Evolutionary conservation across 37 sponge, comb jelly and placozoan species (phyloP).

Genomic region (Lycopodina hypogea): DNA sequence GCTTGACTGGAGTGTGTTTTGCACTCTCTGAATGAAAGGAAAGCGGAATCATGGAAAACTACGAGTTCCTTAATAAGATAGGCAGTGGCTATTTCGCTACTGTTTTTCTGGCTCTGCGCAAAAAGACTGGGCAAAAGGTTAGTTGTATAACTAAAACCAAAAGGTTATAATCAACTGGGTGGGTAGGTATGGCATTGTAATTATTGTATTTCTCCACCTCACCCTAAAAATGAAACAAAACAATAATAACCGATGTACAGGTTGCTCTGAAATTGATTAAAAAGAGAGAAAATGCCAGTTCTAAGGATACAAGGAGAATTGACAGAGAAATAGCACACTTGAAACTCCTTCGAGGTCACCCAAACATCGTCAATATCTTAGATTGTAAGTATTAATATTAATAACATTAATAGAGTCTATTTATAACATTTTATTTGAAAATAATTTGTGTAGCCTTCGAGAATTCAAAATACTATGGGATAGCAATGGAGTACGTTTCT

Average conservation of each 20-base stretch:
- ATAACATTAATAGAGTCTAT: background rate
- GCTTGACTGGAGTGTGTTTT: no score
- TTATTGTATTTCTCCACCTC: no score
- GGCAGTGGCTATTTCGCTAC: no score
- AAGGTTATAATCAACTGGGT: no score
- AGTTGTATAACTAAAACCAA: no score
- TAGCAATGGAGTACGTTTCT: constrained; percentile 52
- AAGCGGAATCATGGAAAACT: no score
- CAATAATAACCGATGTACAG: no score
- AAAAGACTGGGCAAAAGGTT: no score
- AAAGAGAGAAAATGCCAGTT: background rate
- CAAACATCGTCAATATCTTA: constrained; percentile 23
- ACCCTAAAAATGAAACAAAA: background rate
- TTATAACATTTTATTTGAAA: background rate
- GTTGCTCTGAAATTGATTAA: constrained; percentile 55
- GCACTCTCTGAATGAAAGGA: no score
- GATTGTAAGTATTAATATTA: constrained; percentile 32
- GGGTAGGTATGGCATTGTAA: no score
- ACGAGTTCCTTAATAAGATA: no score
- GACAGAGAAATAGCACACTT: constrained; percentile 37
- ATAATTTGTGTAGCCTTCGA: constrained; percentile 37
- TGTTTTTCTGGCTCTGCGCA: no score
- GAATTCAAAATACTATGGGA: constrained; percentile 9
- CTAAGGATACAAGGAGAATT: background rate
- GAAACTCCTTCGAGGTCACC: constrained; percentile 29